Evolutionary conservation across 1,140 invertebrate species (phyloP).

Genomic region (Drosophila triauraria): DNA sequence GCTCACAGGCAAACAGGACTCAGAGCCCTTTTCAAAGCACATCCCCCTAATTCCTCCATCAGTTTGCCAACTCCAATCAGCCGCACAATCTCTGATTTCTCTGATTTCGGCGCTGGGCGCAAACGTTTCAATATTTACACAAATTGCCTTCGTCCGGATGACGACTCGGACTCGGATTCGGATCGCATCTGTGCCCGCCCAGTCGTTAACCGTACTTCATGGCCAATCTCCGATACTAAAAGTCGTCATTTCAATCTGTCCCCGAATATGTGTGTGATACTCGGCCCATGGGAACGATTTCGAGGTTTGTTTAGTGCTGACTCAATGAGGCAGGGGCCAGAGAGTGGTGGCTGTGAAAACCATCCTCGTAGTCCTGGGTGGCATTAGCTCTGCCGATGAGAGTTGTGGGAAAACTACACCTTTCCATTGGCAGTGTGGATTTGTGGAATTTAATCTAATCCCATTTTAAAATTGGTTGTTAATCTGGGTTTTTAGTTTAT

Average conservation of each 20-base stretch:
- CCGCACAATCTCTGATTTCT: conserved; percentile 78
- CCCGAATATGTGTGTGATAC: conserved; percentile 44
- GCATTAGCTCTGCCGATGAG: not conserved
- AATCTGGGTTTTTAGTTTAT: not conserved
- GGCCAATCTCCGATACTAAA: conserved; percentile 58
- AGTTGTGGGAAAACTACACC: conserved; percentile 16
- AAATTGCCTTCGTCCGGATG: conserved; percentile 61
- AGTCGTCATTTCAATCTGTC: conserved; percentile 61
- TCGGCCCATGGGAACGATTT: conserved; percentile 59
- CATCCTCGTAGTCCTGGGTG: conserved; percentile 20
- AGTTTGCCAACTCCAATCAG: conserved; percentile 65
- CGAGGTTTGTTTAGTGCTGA: conserved; percentile 55
- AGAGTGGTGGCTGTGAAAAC: conserved; percentile 2
- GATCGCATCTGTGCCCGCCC: conserved; percentile 62
- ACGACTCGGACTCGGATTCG: conserved; percentile 5
- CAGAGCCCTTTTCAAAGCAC: conserved; percentile 11
- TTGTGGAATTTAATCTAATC: not conserved
- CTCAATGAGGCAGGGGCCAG: conserved; percentile 15
- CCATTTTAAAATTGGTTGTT: not conserved
- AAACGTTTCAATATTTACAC: conserved; percentile 82
- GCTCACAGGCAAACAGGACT: conserved; percentile 43
- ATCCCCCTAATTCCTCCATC: conserved; percentile 31
- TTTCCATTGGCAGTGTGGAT: not conserved
- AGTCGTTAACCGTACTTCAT: conserved; percentile 66
- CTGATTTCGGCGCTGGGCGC: conserved; percentile 15